Evolutionary conservation across 2,888 invertebrate genomes (phyloP).

Genomic region (Lasius platythorax): DNA sequence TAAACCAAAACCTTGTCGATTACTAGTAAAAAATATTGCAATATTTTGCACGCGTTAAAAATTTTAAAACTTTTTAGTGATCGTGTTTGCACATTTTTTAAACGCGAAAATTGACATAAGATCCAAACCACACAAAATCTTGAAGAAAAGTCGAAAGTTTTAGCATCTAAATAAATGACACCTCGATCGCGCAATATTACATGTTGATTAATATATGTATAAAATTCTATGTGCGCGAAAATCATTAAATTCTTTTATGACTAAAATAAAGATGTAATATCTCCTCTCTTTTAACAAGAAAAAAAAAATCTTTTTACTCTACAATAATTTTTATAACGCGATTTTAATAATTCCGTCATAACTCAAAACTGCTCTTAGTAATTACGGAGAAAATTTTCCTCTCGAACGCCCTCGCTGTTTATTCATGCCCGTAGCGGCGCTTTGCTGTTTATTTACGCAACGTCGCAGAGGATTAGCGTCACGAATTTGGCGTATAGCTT

Average conservation of each 20-base stretch:
- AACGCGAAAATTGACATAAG: not conserved
- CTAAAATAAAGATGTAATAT: not conserved
- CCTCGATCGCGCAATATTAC: not conserved
- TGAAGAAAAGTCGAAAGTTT: not conserved
- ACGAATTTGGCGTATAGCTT: conserved; percentile 29
- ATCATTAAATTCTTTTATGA: not conserved
- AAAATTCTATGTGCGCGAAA: not conserved
- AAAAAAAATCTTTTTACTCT: not conserved
- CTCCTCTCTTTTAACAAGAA: not conserved
- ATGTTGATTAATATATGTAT: not conserved
- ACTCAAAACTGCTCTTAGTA: not conserved
- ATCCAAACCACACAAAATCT: not conserved
- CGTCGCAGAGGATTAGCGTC: conserved; percentile 22
- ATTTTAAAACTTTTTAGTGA: not conserved
- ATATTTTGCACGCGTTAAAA: not conserved
- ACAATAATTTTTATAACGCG: not conserved
- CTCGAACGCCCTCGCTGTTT: not conserved
- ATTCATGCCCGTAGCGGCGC: not conserved
- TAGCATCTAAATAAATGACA: not conserved
- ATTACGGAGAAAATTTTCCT: not conserved
- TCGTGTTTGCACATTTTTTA: not conserved
- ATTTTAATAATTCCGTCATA: not conserved
- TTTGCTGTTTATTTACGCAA: conserved; percentile 24
- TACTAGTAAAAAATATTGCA: not conserved
- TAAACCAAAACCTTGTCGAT: not conserved